Conservation (phyloP, 2,113 vertebrate genomes). For the Melanotaenia duboulayi region DNA sequence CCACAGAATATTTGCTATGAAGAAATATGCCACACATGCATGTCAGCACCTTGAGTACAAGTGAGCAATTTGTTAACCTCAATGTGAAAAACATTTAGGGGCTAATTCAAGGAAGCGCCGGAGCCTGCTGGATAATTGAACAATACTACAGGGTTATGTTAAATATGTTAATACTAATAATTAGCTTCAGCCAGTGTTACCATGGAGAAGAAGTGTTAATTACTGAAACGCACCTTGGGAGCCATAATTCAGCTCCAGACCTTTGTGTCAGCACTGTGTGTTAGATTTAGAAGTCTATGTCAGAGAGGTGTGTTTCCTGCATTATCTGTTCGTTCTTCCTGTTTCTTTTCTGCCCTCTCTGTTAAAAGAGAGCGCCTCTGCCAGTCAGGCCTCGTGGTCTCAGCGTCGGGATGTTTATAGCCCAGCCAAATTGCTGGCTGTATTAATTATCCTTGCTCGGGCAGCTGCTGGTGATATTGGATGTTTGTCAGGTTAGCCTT, state of each 20-base stretch:
- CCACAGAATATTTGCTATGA: not conserved
- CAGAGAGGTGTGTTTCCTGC: conserved; percentile 1
- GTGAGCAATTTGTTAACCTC: not conserved
- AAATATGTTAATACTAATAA: conserved; percentile 14
- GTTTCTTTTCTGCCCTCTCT: conserved; percentile 22
- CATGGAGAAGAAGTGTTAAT: conserved; percentile 13
- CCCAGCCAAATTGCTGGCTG: conserved; percentile 81
- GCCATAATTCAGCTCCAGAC: not conserved
- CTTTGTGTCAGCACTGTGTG: not conserved
- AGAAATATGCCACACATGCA: not conserved
- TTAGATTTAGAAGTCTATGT: too few relatives aligned
- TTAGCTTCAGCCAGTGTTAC: conserved; percentile 19
- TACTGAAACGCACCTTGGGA: conserved; percentile 6
- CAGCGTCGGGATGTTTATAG: conserved; percentile 75
- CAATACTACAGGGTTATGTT: conserved; percentile 5
- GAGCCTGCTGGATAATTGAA: conserved; percentile 3
- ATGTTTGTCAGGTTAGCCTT: conserved; percentile 87
- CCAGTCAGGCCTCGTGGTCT: conserved; percentile 30
- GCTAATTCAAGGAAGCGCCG: not conserved
- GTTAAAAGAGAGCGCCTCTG: conserved; percentile 15
- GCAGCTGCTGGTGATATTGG: conserved; percentile 86
- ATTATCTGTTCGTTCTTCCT: conserved; percentile 3
- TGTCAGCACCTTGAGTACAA: not conserved
- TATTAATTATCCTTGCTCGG: conserved; percentile 84
- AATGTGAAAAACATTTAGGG: not conserved